Percentiles rank a stretch among this genome's conserved stretches.
phyloP scores from a whole-genome alignment of 2,888 invertebrate genomes.

The Lysandra coridon region DNA sequence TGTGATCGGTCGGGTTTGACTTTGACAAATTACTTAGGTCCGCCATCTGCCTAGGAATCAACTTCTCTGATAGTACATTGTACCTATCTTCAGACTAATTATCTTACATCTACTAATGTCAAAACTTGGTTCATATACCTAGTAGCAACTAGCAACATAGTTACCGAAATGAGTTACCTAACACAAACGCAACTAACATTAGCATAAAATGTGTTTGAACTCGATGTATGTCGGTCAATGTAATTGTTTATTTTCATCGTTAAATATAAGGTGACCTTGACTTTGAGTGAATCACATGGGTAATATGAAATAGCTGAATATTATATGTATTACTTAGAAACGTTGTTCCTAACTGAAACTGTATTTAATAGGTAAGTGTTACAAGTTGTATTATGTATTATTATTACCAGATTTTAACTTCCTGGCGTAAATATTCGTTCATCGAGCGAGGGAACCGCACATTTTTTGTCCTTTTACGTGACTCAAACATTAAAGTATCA shows the following conservation, averaged over 20 bases:
- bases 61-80: no score
- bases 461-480: no score
- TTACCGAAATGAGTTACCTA: neutral
- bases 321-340: neutral
- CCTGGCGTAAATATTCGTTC: no score
- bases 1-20: no score
- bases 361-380: neutral
- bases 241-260: conserved; percentile 34
- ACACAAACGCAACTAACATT: neutral
- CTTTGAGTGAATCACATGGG: conserved; percentile 33
- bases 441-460: no score
- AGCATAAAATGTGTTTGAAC: conserved; percentile 20
- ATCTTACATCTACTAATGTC: neutral
- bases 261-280: conserved; percentile 35
- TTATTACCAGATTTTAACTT: no score
- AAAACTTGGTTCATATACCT: neutral
- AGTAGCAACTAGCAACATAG: conserved; percentile 6
- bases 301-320: conserved; percentile 31
- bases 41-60: no score
- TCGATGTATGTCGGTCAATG: neutral
- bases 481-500: no score
- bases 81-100: no score
- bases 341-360: neutral
- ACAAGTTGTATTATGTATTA: no score
- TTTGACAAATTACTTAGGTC: no score